Conservation (phyloP, 2,888 invertebrate species). For the Scaptomyza polygonia region DNA sequence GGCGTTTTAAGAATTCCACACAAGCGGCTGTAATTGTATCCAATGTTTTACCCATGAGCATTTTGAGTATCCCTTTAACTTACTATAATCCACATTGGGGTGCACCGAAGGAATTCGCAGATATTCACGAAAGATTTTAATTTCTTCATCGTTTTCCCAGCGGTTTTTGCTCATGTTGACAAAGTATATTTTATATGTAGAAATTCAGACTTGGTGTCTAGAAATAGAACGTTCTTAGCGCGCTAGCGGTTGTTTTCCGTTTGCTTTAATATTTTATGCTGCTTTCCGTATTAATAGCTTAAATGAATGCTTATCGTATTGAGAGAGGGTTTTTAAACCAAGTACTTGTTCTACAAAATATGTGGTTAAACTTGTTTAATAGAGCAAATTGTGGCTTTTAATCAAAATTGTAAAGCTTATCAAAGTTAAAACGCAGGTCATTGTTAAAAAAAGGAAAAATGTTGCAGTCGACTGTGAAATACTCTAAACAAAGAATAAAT, state of each 20-base stretch:
- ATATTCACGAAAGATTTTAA: slow-evolving; percentile 92
- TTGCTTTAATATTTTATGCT: background rate
- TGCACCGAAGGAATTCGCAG: slow-evolving; percentile 93
- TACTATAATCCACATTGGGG: slow-evolving; percentile 93
- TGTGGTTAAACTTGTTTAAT: slow-evolving; percentile 24
- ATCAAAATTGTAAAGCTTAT: background rate
- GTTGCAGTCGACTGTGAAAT: too few species aligned
- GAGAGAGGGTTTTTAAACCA: background rate
- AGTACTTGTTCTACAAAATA: too few species aligned
- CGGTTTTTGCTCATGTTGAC: slow-evolving; percentile 39
- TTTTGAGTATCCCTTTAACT: slow-evolving; percentile 6
- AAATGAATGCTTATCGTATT: background rate
- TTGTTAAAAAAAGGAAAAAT: too few species aligned
- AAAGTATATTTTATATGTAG: background rate
- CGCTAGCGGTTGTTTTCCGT: background rate
- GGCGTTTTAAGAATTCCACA: slow-evolving; percentile 90
- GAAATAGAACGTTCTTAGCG: background rate
- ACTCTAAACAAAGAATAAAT: too few species aligned
- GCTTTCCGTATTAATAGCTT: slow-evolving; percentile 12
- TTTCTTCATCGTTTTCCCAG: slow-evolving; percentile 85
- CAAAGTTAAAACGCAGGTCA: background rate
- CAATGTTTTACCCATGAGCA: background rate
- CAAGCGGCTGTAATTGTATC: slow-evolving; percentile 87
- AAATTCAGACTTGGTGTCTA: background rate
- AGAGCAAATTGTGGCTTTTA: slow-evolving; percentile 6